These are phyloP conservation scores for Drosophila atroscutellata DNA, from an alignment of 2,888 invertebrate genomes.

Conservation along the genomic window DNA sequence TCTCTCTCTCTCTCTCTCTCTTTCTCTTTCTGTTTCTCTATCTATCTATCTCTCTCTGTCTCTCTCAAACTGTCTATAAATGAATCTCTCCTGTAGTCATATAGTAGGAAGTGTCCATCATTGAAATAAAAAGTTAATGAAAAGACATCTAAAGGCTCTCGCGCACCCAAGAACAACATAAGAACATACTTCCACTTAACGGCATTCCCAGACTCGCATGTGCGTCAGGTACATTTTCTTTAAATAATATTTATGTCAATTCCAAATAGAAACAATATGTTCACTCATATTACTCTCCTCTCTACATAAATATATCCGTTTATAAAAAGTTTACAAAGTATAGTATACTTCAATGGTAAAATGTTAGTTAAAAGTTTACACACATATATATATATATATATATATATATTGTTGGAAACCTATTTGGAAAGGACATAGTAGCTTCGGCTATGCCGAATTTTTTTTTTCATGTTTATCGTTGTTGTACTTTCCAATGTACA, in stretches of 20 bases:
- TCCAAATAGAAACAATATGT: slow-evolving; percentile 17
- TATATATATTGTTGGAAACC: background rate
- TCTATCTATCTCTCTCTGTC: slow-evolving; percentile 20
- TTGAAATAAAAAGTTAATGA: slow-evolving; percentile 6
- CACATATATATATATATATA: background rate
- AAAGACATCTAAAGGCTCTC: slow-evolving; percentile 14
- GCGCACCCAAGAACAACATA: slow-evolving; percentile 36
- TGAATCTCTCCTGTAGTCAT: slow-evolving; percentile 44
- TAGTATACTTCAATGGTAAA: background rate
- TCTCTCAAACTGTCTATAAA: slow-evolving; percentile 21
- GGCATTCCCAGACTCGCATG: slow-evolving; percentile 32
- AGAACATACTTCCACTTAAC: slow-evolving; percentile 30
- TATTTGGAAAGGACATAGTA: slow-evolving; percentile 37
- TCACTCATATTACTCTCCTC: background rate
- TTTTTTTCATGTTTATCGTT: slow-evolving; percentile 39
- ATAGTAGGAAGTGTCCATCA: slow-evolving; percentile 16
- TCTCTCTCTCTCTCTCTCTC: slow-evolving; percentile 15
- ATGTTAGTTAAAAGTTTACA: background rate
- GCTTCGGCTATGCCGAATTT: slow-evolving; percentile 46
- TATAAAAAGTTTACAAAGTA: background rate
- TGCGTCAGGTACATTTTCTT: slow-evolving; percentile 49
- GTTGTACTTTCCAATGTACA: slow-evolving; percentile 47
- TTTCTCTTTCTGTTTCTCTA: slow-evolving; percentile 12
- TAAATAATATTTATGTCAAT: slow-evolving; percentile 32
- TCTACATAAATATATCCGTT: background rate